Conservation (phyloP, 2,797 vertebrate species). For the Argyrosomus regius region DNA sequence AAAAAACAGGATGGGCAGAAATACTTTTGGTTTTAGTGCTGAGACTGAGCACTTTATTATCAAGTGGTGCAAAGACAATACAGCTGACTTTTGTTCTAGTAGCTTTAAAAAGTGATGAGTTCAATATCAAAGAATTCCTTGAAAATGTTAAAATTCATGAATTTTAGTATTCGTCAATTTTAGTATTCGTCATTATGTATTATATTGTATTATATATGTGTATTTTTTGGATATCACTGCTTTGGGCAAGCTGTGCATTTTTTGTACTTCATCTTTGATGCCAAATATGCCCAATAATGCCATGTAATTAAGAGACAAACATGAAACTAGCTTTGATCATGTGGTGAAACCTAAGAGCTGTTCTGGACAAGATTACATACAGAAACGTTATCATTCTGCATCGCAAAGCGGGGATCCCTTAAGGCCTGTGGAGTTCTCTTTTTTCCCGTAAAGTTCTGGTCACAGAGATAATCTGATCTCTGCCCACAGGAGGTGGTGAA, state of each 20-base stretch:
- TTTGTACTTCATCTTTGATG: neutral
- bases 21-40: neutral
- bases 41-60: neutral
- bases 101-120: no score
- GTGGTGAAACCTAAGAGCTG: constrained; percentile 39
- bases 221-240: neutral
- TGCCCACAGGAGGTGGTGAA: constrained; percentile 31
- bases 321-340: constrained; percentile 27
- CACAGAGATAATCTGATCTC: constrained; percentile 42
- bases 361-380: constrained; percentile 23
- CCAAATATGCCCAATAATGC: neutral
- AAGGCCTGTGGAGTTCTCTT: neutral
- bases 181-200: no score
- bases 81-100: no score
- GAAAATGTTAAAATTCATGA: no score
- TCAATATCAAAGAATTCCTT: no score
- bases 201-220: no score
- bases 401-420: constrained; percentile 15
- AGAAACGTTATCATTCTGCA: constrained; percentile 21
- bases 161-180: no score
- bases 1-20: no score
- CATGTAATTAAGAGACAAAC: constrained; percentile 10
- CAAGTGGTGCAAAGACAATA: no score
- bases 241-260: neutral
- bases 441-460: constrained; percentile 24